Base-by-base conservation (phyloP, 2,888 invertebrate genomes). In the Agonopterix heracliana region DNA sequence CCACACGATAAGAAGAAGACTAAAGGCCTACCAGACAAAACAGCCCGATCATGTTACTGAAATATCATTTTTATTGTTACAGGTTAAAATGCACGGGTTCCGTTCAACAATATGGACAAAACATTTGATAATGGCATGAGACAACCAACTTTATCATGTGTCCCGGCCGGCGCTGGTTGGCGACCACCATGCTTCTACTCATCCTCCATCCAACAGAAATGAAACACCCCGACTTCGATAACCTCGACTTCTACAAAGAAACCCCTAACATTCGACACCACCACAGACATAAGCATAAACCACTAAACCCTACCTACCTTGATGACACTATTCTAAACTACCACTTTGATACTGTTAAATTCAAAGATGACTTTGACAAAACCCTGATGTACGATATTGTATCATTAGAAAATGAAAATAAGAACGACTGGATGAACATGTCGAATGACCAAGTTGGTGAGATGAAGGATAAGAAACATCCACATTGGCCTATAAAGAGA, bases 401-500 rank as follows among this genome's bases (percentile, higher is more conserved):
- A 1, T 56, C 68, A 1, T 59, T 66, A 1, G 67, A 66, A 9
- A 66, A 74, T 46, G 73, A 71, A 36, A 54, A 56, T 2, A 80
- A 76, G 40, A 68, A 61, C 35, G 82, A 85, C 50, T 84, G 85
- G 85, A 55, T 73, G 26, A 79, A 77, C 40, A 81, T 82, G 78
- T 71, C 84, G 0, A 82, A 71, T 48, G 83, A 85, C 48, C 82
- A 83, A 54, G 78, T 78, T 5, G 78, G 78, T 2, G 85, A 86
- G 34, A 52, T 82, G 49, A 83, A 80, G 43, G 81, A 83, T 47
- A 82, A 85, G 56, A 85, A 85, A 49, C 70, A 70, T 52, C 69
- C 60, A 5, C 85, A 85, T 55, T 96, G 96, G 96, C 96, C 96
- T 0, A 93, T 95, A 3, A 96, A 96, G 67, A 91, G 94, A 67